Conservation (phyloP, 1,140 invertebrate genomes). For the Steinernema feltiae region DNA sequence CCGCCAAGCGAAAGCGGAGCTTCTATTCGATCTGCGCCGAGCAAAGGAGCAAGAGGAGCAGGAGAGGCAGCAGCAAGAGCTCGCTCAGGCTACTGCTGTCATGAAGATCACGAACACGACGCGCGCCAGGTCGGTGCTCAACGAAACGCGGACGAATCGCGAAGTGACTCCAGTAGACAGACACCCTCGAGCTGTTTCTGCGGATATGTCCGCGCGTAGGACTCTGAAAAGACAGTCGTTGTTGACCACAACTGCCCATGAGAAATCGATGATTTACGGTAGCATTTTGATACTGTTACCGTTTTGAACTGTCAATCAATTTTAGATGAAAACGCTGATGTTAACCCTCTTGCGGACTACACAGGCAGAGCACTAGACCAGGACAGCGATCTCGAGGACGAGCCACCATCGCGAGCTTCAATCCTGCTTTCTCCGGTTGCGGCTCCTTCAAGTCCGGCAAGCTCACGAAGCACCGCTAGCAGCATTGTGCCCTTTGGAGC, state of each 20-base stretch:
- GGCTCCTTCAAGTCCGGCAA: neutral
- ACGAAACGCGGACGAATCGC: too few species aligned
- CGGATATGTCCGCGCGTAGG: neutral
- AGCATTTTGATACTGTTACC: neutral
- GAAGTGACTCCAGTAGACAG: too few species aligned
- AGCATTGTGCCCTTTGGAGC: too few species aligned
- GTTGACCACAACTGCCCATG: neutral
- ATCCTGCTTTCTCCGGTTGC: neutral
- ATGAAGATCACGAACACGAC: neutral
- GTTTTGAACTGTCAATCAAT: neutral
- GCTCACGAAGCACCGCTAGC: neutral
- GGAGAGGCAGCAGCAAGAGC: neutral
- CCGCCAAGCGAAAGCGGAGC: conserved; percentile 17
- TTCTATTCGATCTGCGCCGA: conserved; percentile 8
- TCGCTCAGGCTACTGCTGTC: neutral
- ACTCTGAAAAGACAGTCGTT: neutral
- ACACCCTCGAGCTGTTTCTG: neutral
- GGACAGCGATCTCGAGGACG: neutral
- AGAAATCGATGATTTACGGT: neutral
- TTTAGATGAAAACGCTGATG: neutral
- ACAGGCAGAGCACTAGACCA: neutral
- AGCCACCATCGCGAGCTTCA: neutral
- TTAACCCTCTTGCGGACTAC: neutral
- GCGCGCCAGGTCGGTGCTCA: neutral
- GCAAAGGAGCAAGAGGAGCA: neutral